These are phyloP conservation scores for Ochotona curzoniae DNA, from an alignment of 2,113 vertebrate species.

Conservation along the genomic window DNA sequence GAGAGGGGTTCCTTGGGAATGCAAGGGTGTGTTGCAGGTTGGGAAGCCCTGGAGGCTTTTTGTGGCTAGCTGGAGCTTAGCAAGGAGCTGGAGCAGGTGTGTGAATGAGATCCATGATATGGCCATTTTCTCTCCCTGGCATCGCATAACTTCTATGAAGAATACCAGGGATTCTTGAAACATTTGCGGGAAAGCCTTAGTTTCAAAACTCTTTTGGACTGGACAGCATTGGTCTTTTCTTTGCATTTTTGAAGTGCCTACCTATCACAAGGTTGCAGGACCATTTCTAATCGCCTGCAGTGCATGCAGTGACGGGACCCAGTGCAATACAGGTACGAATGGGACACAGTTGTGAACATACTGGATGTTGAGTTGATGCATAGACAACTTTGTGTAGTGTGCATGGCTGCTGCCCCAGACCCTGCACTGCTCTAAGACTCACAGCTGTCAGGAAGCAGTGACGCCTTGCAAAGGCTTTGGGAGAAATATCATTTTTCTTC, in stretches of 20 bases:
- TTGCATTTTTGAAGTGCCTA: no score
- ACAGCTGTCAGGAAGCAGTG: not conserved
- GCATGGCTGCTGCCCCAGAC: slow-evolving; percentile 4
- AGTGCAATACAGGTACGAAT: not conserved
- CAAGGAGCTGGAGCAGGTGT: not conserved
- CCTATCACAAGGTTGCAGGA: not conserved
- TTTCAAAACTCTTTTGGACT: no score
- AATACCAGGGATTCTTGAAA: not conserved
- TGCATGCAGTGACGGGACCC: not conserved
- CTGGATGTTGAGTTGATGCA: slow-evolving; percentile 9
- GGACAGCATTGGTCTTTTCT: no score
- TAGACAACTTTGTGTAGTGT: not conserved
- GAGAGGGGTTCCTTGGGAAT: not conserved
- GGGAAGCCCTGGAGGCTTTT: not conserved
- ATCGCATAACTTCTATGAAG: not conserved
- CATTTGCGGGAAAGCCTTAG: no score
- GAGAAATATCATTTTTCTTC: slow-evolving; percentile 25
- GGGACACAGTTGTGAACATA: not conserved
- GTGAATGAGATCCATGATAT: not conserved
- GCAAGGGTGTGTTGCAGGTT: not conserved
- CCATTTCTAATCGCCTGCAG: not conserved
- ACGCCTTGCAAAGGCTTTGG: not conserved
- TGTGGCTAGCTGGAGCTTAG: not conserved
- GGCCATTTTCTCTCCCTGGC: not conserved
- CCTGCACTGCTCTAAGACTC: not conserved